phyloP scores from a whole-genome alignment of 2,113 vertebrate genomes.

The Neodontobutis hainanensis region DNA sequence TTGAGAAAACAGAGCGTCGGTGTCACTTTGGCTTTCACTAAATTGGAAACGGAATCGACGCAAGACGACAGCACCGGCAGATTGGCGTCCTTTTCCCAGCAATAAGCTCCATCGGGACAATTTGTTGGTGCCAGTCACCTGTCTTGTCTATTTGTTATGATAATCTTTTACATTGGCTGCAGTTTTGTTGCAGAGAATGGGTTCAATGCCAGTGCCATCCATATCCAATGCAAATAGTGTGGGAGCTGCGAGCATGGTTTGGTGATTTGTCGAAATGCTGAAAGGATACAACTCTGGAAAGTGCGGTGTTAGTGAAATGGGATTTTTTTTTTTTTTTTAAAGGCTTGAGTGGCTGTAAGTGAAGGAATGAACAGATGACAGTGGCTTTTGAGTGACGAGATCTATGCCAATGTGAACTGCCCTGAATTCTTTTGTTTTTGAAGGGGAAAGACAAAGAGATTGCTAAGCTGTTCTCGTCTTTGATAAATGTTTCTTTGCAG shows the following conservation, averaged over 20 bases:
- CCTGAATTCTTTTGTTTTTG: too few species aligned
- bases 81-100: neutral
- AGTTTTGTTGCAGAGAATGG: neutral
- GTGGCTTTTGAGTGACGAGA: too few species aligned
- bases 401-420: too few species aligned
- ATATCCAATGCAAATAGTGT: conserved; percentile 14
- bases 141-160: conserved; percentile 1
- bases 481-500: too few species aligned
- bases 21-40: conserved; percentile 23
- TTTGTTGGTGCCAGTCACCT: conserved; percentile 20
- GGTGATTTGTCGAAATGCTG: neutral
- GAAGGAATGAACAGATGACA: too few species aligned
- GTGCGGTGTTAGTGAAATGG: too few species aligned
- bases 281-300: too few species aligned
- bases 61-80: conserved; percentile 26
- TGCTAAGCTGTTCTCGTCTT: too few species aligned
- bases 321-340: too few species aligned
- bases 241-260: neutral
- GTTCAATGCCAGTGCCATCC: neutral
- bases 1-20: conserved; percentile 23
- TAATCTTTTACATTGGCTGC: conserved; percentile 9
- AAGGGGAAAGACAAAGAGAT: too few species aligned
- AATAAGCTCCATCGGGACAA: neutral
- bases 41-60: neutral
- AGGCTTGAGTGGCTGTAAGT: too few species aligned